phyloP scores from a whole-genome alignment of 2,797 vertebrate genomes.

The Chiropotes sagulatus region DNA sequence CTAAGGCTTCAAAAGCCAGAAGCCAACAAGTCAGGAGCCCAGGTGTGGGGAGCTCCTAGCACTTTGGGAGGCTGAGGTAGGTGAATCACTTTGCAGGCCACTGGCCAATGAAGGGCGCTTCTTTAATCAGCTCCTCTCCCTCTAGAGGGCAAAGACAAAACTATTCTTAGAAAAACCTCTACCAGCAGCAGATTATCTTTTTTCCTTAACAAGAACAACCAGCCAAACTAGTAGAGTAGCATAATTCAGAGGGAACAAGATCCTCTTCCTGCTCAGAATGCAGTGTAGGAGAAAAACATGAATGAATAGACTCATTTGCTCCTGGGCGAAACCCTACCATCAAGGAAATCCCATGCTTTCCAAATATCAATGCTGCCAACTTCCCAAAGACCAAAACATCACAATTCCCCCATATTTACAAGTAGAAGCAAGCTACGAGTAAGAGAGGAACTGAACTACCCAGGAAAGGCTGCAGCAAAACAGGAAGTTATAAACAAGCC shows the following conservation, averaged over 20 bases:
- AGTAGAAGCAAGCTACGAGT: not conserved
- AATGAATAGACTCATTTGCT: not conserved
- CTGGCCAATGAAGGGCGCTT: not conserved
- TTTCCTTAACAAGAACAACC: not conserved
- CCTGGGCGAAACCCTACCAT: not conserved
- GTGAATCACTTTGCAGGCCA: not conserved
- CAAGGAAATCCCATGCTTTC: not conserved
- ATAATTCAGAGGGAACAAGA: not conserved
- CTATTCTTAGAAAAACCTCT: conserved; percentile 14
- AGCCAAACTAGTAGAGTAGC: not conserved
- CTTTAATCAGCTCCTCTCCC: not conserved
- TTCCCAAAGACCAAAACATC: not conserved
- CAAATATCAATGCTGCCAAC: not conserved
- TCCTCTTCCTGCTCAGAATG: not conserved
- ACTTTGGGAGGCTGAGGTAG: too few species aligned
- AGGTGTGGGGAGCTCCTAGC: not conserved
- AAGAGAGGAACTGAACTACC: not conserved
- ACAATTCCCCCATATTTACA: not conserved
- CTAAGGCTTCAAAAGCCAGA: not conserved
- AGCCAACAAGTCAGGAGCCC: not conserved
- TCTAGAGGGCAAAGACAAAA: conserved; percentile 16
- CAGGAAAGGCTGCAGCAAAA: not conserved
- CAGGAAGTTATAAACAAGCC: not conserved
- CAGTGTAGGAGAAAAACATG: not conserved
- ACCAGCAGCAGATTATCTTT: not conserved